phyloP scores from a whole-genome alignment of 2,888 invertebrate genomes.

The Toxonevra muliebris region DNA sequence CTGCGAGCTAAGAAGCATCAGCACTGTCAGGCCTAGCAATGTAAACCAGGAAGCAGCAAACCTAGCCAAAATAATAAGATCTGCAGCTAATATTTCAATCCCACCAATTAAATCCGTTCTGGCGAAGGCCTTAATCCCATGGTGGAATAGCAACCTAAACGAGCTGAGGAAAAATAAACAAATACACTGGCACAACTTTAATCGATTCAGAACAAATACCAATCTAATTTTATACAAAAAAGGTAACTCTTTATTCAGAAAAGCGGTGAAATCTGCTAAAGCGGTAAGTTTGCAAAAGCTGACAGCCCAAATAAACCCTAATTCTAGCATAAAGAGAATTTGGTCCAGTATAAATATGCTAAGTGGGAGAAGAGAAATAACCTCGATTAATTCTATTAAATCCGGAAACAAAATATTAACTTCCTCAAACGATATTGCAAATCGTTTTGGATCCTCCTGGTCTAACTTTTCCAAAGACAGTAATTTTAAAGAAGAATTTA shows the following conservation, averaged over 20 bases:
- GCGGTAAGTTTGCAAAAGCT: neutral
- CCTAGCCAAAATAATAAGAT: no score
- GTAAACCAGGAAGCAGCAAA: no score
- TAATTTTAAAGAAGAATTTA: conserved; percentile 6
- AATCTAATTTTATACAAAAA: conserved; percentile 21
- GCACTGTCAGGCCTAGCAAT: no score
- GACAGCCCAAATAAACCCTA: conserved; percentile 13
- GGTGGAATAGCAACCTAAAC: conserved; percentile 11
- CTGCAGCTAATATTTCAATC: no score
- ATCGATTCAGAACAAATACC: neutral
- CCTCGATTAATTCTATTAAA: conserved; percentile 4
- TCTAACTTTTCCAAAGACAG: conserved; percentile 10
- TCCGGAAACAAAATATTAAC: neutral
- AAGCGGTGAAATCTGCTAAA: conserved; percentile 15
- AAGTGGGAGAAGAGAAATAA: neutral
- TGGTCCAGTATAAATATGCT: conserved; percentile 19
- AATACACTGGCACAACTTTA: neutral
- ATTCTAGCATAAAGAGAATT: conserved; percentile 3
- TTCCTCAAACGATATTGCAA: conserved; percentile 11
- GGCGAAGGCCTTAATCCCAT: conserved; percentile 1
- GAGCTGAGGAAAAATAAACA: conserved; percentile 18
- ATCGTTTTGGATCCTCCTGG: conserved; percentile 15
- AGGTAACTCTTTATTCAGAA: conserved; percentile 22
- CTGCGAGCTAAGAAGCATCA: no score
- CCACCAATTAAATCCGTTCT: conserved; percentile 1